A percentile compares a stretch with the other conserved stretches of the same genome.
phyloP scores from a whole-genome alignment of 2,113 vertebrate species.

The Coptodon rendalli region DNA sequence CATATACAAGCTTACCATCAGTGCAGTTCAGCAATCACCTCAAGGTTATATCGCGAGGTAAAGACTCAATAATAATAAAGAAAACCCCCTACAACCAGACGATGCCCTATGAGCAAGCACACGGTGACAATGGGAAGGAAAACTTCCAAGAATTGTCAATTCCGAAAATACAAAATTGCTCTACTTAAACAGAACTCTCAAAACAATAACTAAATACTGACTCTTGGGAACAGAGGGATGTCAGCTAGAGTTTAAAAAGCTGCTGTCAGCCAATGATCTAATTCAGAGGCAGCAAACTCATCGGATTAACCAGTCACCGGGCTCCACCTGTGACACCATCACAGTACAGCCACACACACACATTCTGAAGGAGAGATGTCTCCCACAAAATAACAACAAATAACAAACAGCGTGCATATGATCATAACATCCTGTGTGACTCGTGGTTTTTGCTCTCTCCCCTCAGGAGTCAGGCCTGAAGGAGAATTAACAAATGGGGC shows the following conservation, averaged over 20 bases:
- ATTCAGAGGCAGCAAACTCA: background rate
- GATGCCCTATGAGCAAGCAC: background rate
- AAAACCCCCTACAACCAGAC: background rate
- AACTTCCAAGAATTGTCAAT: background rate
- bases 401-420: background rate
- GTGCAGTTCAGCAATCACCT: background rate
- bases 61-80: background rate
- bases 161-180: background rate
- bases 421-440: background rate
- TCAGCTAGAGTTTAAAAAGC: fast-evolving
- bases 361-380: background rate
- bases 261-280: background rate
- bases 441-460: background rate
- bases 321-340: background rate
- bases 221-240: background rate
- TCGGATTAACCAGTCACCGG: background rate
- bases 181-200: background rate
- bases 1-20: background rate
- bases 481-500: background rate
- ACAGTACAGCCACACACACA: background rate
- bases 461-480: background rate
- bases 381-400: background rate
- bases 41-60: background rate
- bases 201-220: background rate
- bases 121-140: background rate